Conservation (phyloP, 2,888 invertebrate genomes). For the Cataglyphis rosenhaueri region DNA sequence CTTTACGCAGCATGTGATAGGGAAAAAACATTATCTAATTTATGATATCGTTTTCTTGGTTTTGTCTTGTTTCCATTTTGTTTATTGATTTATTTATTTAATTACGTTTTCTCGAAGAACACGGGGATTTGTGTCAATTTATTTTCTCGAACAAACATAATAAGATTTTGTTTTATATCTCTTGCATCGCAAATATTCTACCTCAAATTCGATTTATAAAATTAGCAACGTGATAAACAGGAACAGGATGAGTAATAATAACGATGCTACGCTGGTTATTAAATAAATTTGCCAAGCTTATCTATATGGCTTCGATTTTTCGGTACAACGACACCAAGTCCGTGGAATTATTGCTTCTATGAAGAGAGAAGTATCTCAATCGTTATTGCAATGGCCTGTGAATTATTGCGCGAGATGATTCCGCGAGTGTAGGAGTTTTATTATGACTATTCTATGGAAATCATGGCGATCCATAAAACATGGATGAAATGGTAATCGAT, state of each 20-base stretch:
- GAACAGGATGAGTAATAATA: constrained; percentile 1
- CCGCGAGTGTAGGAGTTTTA: constrained; percentile 27
- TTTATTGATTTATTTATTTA: background rate
- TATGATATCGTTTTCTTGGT: background rate
- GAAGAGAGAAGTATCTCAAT: constrained; percentile 42
- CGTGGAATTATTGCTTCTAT: constrained; percentile 4
- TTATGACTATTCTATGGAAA: background rate
- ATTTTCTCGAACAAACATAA: constrained; percentile 27
- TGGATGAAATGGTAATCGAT: constrained; percentile 5
- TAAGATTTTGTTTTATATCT: background rate
- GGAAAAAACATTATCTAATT: background rate
- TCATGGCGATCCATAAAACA: constrained; percentile 28
- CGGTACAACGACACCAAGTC: constrained; percentile 8
- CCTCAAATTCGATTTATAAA: constrained; percentile 19
- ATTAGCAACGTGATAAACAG: constrained; percentile 1
- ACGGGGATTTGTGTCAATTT: background rate
- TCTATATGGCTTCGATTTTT: background rate
- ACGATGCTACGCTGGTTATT: background rate
- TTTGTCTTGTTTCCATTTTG: background rate
- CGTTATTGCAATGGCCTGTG: constrained; percentile 18
- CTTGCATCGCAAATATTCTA: background rate
- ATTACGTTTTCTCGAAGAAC: background rate
- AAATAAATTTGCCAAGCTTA: constrained; percentile 4
- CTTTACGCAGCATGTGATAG: background rate
- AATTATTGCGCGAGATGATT: constrained; percentile 30